These are phyloP conservation scores for Mormyrops boulengeri DNA, from an alignment of 2,797 vertebrate species.

Conservation along the genomic window DNA sequence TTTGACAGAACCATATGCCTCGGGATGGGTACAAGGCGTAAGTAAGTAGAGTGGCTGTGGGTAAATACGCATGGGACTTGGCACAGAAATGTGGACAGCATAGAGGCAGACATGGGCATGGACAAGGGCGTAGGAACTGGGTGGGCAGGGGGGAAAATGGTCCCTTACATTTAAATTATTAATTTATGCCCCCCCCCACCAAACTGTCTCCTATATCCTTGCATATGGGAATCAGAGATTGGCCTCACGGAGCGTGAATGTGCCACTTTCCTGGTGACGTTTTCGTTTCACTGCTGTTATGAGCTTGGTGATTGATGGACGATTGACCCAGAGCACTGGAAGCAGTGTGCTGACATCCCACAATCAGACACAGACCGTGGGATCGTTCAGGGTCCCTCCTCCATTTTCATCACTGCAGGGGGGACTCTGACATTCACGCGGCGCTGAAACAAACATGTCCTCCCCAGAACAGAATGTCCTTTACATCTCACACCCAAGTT, in stretches of 20 bases:
- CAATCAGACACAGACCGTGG: not conserved
- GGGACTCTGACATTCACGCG: not conserved
- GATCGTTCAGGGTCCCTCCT: not conserved
- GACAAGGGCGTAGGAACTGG: not conserved
- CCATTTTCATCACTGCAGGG: not conserved
- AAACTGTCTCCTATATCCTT: not conserved
- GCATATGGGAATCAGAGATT: not conserved
- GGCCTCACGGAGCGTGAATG: not conserved
- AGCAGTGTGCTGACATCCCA: not conserved
- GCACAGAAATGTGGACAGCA: not conserved
- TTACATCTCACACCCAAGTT: not conserved
- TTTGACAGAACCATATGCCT: not conserved
- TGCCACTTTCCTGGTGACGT: not conserved
- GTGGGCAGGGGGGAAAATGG: not conserved
- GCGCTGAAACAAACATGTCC: not conserved
- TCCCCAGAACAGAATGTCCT: not conserved
- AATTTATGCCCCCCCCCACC: not conserved
- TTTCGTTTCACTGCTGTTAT: not conserved
- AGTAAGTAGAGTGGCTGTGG: not conserved
- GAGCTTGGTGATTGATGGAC: not conserved
- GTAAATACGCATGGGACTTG: not conserved
- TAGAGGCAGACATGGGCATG: not conserved
- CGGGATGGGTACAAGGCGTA: not conserved
- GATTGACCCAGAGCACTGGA: not conserved
- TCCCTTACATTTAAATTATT: not conserved